Evolutionary conservation across 2,888 invertebrate genomes (phyloP), one percentile per base, ranked within the genome.

Genomic region (Nemapogon koenigi): DNA sequence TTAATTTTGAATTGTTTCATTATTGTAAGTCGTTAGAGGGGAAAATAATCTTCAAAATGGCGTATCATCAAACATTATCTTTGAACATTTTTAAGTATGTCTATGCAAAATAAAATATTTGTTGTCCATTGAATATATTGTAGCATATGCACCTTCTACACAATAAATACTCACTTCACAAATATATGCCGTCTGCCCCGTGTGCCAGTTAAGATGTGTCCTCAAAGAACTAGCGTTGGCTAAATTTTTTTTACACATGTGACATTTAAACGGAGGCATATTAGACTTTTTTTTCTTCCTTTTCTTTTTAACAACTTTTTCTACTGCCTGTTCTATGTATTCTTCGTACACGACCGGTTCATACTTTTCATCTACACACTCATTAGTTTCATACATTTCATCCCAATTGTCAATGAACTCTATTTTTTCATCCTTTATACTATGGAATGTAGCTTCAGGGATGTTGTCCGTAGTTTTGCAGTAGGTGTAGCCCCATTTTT

Each of bases 131-230:
- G n/a, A n/a, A n/a, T n/a, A n/a, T n/a, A n/a, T n/a, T n/a, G n/a
- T n/a, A n/a, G n/a, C n/a, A n/a, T n/a, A n/a, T n/a, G n/a, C n/a
- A n/a, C n/a, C n/a, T 22, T 7, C 4, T 22, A 22, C 10, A 22
- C 10, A 22, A 22, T 7, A 22, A 7, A 22, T 22, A 6, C 19
- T 6, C 16, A 33, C 33, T 19, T 33, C 33, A 33, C 33, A 33
- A 19, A 33, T 33, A 33, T 11, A 33, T 2, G 33, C 6, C 3
- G 17, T 33, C 6, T 33, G 33, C 13, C 33, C 33, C n/a, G 33
- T 33, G 11, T 33, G 33, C 33, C 33, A 33, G 14, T 33, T 33
- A 18, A 33, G 8, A 33, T 33, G 33, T 3, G 33, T 19, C 11
- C 19, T 33, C 11, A 33, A 33, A n/a, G 33, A 33, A 3, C 16